Evolutionary conservation across 1,140 invertebrate genomes (phyloP).

Genomic region (Aricia agestis): DNA sequence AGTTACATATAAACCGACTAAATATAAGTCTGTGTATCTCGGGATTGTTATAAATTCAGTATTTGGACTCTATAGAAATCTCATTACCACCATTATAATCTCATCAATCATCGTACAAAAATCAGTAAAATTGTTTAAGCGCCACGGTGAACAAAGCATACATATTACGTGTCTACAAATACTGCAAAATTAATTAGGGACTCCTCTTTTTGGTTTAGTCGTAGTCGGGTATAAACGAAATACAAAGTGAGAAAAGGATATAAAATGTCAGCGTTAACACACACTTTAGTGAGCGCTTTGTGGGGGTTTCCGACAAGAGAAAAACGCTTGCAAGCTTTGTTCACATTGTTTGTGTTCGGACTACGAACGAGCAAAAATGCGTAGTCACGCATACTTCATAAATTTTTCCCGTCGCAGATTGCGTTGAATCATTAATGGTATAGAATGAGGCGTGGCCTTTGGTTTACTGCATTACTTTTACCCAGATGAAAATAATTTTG

Average conservation of each 20-base stretch:
- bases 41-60: too few species aligned
- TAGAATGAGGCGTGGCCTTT: neutral
- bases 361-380: neutral
- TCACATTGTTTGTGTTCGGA: neutral
- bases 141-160: too few species aligned
- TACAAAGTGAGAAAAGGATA: neutral
- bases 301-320: neutral
- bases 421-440: conserved; percentile 3
- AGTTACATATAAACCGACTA: neutral
- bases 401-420: conserved; percentile 2
- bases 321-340: neutral
- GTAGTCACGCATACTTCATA: neutral
- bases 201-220: too few species aligned
- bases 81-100: too few species aligned
- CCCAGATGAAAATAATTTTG: neutral
- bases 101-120: too few species aligned
- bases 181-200: too few species aligned
- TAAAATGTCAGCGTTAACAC: neutral
- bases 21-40: too few species aligned
- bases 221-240: neutral
- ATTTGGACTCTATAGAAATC: too few species aligned
- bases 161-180: too few species aligned
- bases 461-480: neutral
- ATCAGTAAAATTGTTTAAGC: too few species aligned
- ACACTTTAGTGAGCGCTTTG: neutral